Evolutionary conservation across 2,113 vertebrate genomes (phyloP).

Genomic region (Nycticorax nycticorax): DNA sequence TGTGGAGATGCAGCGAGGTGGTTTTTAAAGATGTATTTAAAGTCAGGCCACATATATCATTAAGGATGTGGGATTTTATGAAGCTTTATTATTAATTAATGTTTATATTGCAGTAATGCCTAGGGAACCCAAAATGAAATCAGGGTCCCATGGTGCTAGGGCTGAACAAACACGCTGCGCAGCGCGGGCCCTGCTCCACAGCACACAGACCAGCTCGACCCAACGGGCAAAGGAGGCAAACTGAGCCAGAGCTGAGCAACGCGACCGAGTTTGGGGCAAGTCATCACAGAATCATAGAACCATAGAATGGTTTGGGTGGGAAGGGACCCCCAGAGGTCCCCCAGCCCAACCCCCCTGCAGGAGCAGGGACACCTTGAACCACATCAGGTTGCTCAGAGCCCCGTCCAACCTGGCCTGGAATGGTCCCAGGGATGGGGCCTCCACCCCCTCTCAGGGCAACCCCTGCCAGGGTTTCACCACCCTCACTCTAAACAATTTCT

Average conservation of each 20-base stretch:
- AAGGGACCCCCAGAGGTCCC: too few relatives aligned
- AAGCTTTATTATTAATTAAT: conserved; percentile 7
- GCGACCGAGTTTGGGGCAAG: fast-evolving
- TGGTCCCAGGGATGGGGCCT: too few relatives aligned
- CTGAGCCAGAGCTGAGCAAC: fast-evolving
- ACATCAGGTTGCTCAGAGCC: too few relatives aligned
- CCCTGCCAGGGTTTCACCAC: too few relatives aligned
- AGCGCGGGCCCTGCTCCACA: neutral
- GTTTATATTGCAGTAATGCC: neutral
- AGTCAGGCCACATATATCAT: neutral
- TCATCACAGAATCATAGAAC: too few relatives aligned
- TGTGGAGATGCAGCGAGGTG: neutral
- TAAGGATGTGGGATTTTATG: neutral
- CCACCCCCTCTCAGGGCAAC: too few relatives aligned
- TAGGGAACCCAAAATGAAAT: neutral
- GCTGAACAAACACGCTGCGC: neutral
- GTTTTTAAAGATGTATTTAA: neutral
- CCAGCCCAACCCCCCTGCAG: too few relatives aligned
- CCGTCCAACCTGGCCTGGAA: too few relatives aligned
- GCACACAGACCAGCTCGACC: neutral
- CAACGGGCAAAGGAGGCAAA: neutral
- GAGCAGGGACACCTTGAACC: too few relatives aligned
- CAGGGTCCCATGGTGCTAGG: neutral
- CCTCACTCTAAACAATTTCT: too few relatives aligned
- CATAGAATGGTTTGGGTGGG: too few relatives aligned